A percentile compares a stretch with the other conserved stretches of the same genome.
Conservation (phyloP, 2,113 vertebrate genomes). For the Lepisosteus osseus region DNA sequence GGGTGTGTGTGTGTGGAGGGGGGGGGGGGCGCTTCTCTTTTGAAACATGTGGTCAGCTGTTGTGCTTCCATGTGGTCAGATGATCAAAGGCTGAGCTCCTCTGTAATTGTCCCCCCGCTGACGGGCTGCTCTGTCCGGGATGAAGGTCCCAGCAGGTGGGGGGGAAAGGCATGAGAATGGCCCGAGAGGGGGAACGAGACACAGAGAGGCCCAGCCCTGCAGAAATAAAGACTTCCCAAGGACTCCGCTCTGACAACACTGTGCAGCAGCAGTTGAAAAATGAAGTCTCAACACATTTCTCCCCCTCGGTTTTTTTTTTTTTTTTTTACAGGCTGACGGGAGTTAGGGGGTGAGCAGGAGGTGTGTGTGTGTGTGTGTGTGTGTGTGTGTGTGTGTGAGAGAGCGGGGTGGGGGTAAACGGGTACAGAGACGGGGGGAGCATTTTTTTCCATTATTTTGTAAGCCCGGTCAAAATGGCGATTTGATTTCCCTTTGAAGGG, state of each 20-base stretch:
- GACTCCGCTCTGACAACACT: constrained; percentile 95
- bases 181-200: constrained; percentile 90
- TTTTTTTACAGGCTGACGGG: constrained; percentile 24
- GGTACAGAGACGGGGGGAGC: constrained; percentile 64
- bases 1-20: constrained; percentile 44
- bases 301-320: constrained; percentile 24
- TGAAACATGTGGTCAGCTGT: constrained; percentile 94
- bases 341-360: constrained; percentile 48
- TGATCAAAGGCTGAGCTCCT: constrained; percentile 97
- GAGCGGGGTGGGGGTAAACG: constrained; percentile 53
- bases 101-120: constrained; percentile 98
- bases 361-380: constrained; percentile 25
- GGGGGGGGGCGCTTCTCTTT: constrained; percentile 71
- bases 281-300: constrained; percentile 85
- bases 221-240: constrained; percentile 99
- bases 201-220: constrained; percentile 91
- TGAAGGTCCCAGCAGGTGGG: constrained; percentile 99
- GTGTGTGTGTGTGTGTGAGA: constrained; percentile 45
- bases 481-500: constrained; percentile 51
- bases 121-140: constrained; percentile 92
- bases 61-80: constrained; percentile 99
- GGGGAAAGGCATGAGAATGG: constrained; percentile 93
- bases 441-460: constrained; percentile 62
- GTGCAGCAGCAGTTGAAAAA: constrained; percentile 82
- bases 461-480: constrained; percentile 40